Conservation (phyloP, 1,140 invertebrate genomes). For the Daktulosphaira vitifoliae region DNA sequence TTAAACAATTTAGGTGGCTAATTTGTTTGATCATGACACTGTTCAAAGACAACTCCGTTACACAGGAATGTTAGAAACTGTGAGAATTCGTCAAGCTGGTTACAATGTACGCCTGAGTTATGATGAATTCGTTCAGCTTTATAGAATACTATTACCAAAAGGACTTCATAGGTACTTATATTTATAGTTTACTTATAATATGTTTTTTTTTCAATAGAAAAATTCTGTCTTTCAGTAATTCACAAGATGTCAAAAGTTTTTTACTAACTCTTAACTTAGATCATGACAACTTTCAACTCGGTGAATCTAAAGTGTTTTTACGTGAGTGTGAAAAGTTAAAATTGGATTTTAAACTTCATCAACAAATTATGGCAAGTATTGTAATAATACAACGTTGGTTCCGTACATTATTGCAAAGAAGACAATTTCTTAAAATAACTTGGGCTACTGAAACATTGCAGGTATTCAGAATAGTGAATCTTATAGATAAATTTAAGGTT, state of each 20-base stretch:
- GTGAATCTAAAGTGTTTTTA: slow-evolving; percentile 82
- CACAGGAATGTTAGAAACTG: slow-evolving; percentile 94
- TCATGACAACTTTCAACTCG: slow-evolving; percentile 84
- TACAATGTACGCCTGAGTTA: slow-evolving; percentile 89
- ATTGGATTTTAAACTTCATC: slow-evolving; percentile 81
- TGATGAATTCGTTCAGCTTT: slow-evolving; percentile 88
- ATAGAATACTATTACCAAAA: slow-evolving; percentile 81
- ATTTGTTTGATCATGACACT: slow-evolving; percentile 86
- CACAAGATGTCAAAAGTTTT: slow-evolving; percentile 70
- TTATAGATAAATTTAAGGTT: too few relatives aligned
- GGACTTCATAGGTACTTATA: slow-evolving; percentile 56
- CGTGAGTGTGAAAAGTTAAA: slow-evolving; percentile 89
- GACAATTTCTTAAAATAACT: slow-evolving; percentile 64
- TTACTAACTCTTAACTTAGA: slow-evolving; percentile 70
- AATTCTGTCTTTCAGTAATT: slow-evolving; percentile 49
- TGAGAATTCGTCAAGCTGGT: slow-evolving; percentile 86
- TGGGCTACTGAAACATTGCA: slow-evolving; percentile 69
- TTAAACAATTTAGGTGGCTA: slow-evolving; percentile 57
- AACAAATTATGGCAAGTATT: slow-evolving; percentile 87
- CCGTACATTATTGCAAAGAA: slow-evolving; percentile 65
- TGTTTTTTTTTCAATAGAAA: background rate
- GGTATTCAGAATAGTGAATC: too few relatives aligned
- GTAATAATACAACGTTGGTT: slow-evolving; percentile 89
- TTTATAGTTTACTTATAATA: background rate
- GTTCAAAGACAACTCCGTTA: slow-evolving; percentile 79